Evolutionary conservation across 2,113 vertebrate genomes (phyloP).

Genomic region (Rafetus swinhoei): DNA sequence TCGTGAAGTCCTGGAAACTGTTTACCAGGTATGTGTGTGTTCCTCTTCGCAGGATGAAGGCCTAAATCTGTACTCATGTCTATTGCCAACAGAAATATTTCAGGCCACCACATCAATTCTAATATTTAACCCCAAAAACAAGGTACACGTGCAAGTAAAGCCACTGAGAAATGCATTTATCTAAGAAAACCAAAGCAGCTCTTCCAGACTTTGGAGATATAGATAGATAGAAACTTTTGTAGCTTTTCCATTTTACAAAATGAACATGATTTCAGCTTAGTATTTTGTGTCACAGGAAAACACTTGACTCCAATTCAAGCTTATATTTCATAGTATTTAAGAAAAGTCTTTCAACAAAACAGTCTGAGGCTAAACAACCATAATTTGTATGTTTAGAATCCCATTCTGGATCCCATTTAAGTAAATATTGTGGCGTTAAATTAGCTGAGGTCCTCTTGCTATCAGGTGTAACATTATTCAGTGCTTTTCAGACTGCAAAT

Average conservation of each 20-base stretch:
- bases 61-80: not conserved
- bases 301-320: accelerated
- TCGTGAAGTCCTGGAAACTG: not conserved
- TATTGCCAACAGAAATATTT: not conserved
- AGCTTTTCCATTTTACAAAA: accelerated
- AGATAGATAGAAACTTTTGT: too few relatives aligned
- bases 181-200: not conserved
- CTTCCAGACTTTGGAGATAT: too few relatives aligned
- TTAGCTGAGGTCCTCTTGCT: not conserved
- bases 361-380: accelerated
- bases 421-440: not conserved
- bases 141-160: not conserved
- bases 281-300: accelerated
- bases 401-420: accelerated
- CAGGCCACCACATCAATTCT: not conserved
- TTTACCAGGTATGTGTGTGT: not conserved
- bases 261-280: accelerated
- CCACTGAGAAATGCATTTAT: not conserved
- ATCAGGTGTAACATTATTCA: conserved; percentile 75
- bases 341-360: not conserved
- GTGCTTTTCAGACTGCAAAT: conserved; percentile 65
- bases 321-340: not conserved
- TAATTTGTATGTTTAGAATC: accelerated
- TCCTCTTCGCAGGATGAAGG: not conserved
- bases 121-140: too few relatives aligned